These are phyloP conservation scores for Pyrgilauda ruficollis DNA, from an alignment of 2,113 vertebrate species.

Conservation along the genomic window DNA sequence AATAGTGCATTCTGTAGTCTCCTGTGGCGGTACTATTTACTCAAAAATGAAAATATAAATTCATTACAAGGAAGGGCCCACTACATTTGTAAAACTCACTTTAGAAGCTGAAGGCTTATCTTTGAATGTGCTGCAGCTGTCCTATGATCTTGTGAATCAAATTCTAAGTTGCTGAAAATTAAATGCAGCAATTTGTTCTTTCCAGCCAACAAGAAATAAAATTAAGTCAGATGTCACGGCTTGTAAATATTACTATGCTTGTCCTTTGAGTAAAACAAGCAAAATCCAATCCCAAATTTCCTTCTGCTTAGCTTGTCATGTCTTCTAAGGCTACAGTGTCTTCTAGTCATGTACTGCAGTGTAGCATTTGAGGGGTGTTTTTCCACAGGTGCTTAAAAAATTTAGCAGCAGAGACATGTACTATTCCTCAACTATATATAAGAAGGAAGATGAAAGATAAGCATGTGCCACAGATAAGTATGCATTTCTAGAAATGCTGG, in stretches of 20 bases:
- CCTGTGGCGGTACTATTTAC: background rate
- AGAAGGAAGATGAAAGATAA: background rate
- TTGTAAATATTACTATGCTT: background rate
- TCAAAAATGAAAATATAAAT: background rate
- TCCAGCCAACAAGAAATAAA: background rate
- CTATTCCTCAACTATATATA: background rate
- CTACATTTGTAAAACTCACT: background rate
- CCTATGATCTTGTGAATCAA: background rate
- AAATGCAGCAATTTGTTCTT: background rate
- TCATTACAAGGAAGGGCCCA: background rate
- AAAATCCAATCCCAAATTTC: background rate
- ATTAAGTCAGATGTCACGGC: background rate
- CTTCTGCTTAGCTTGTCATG: background rate
- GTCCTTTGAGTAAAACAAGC: background rate
- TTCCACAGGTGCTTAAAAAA: background rate
- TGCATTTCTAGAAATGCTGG: background rate
- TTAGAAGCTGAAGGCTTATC: background rate
- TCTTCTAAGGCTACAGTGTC: background rate
- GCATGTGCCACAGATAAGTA: background rate
- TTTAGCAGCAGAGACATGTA: background rate
- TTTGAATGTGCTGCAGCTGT: background rate
- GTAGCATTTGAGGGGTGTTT: background rate
- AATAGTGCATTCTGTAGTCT: background rate
- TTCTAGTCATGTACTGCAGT: background rate
- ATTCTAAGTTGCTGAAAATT: background rate